A percentile compares a stretch with the other conserved stretches of the same genome.
Evolutionary conservation across 2,113 vertebrate species (phyloP).

Genomic region (Varanus salvator): DNA sequence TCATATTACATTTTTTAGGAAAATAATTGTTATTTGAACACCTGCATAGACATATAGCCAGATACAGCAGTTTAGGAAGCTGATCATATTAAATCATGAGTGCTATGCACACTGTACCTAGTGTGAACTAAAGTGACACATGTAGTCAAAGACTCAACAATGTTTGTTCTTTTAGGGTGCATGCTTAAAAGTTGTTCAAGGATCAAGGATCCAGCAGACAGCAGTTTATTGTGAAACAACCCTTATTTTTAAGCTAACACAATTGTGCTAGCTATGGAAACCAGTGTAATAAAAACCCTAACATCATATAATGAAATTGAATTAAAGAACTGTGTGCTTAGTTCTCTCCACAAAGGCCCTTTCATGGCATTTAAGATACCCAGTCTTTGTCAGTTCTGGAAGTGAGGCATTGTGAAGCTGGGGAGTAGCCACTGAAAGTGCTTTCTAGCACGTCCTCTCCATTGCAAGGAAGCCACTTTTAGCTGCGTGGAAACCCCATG

Average conservation of each 20-base stretch:
- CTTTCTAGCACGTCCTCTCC: neutral
- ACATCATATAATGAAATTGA: neutral
- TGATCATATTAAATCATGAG: neutral
- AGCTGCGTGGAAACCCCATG: neutral
- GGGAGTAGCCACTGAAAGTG: neutral
- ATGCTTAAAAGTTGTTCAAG: neutral
- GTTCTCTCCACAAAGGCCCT: neutral
- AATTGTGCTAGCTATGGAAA: neutral
- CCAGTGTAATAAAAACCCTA: neutral
- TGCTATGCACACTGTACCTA: neutral
- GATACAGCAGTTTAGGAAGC: neutral
- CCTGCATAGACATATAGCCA: neutral
- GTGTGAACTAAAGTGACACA: neutral
- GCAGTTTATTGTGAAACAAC: too few species aligned
- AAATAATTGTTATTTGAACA: too few species aligned
- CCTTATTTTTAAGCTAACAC: neutral
- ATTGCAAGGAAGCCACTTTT: neutral
- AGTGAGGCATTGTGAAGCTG: neutral
- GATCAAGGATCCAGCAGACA: neutral
- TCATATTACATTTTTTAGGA: neutral
- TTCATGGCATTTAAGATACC: neutral
- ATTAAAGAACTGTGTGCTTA: neutral
- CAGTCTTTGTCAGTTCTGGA: neutral
- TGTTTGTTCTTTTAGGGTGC: neutral
- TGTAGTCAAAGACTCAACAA: neutral